A percentile compares a stretch with the other conserved stretches of the same genome.
These are phyloP conservation scores for Pelecanoides urinatrix DNA, from an alignment of 2,113 vertebrate genomes.

Conservation along the genomic window DNA sequence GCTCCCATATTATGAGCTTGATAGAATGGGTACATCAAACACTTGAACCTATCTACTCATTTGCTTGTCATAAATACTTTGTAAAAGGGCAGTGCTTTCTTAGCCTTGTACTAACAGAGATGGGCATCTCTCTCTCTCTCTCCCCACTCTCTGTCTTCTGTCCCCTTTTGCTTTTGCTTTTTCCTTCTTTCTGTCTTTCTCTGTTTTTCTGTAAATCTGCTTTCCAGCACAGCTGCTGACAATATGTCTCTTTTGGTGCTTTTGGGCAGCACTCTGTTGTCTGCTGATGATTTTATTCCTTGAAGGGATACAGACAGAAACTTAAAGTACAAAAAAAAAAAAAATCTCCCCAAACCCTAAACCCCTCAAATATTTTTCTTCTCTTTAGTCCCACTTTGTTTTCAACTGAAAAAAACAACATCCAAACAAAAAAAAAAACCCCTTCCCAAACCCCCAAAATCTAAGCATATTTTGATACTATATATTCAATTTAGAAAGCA, in stretches of 20 bases:
- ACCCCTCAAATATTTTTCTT: not conserved
- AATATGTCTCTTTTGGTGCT: not conserved
- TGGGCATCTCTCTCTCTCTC: not conserved
- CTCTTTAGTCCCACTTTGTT: not conserved
- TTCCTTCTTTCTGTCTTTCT: not conserved
- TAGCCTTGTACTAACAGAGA: not conserved
- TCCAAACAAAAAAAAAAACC: not conserved
- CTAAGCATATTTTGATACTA: not conserved
- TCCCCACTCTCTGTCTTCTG: no score
- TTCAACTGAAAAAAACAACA: not conserved
- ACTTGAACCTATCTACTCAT: not conserved
- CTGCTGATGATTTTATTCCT: not conserved
- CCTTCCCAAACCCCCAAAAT: accelerated
- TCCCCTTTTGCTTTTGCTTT: not conserved
- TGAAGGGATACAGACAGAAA: not conserved
- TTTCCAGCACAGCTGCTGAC: not conserved
- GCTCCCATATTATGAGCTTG: not conserved
- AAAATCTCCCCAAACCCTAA: not conserved
- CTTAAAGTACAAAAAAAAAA: not conserved
- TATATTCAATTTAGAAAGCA: not conserved
- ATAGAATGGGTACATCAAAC: not conserved
- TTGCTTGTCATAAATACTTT: not conserved
- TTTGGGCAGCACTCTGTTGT: not conserved
- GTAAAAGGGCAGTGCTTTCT: not conserved
- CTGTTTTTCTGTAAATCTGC: not conserved